Evolutionary conservation across 2,797 vertebrate species (phyloP), one percentile per base, ranked within the genome.

Genomic region (Molothrus ater): DNA sequence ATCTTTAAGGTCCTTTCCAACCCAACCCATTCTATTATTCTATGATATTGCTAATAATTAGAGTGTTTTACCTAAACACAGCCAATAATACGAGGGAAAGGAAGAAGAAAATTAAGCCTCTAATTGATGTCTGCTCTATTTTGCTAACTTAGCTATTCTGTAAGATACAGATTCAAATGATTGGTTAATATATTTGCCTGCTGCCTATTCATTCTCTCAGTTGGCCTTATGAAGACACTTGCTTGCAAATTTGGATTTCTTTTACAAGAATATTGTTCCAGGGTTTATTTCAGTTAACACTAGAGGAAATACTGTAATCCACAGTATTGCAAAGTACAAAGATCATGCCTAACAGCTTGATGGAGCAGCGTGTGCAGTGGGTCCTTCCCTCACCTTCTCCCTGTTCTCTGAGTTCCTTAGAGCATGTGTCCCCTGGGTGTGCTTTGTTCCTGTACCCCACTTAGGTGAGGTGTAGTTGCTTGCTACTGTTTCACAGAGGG

Each of bases 391-490:
- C 13, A 6, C 36, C 38, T 65, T 75, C 34, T 63, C 43, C 12
- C 6, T 64, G 40, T 19, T 80, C 43, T 59, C n/a, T 20, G n/a
- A 38, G 28, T 26, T 59, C 54, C 54, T 63, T 38, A 6, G 45
- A 28, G 10, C 3, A 6, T 2, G 0, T 61, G 38, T 69, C 16
- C 32, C 42, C 22, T 40, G 18, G 2, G 4, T 57, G 20, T 68
- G 38, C 40, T 43, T 50, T 60, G 36, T 47, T 68, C 34, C 38
- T 50, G 13, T 51, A 21, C 17, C 66, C 34, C 17, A 1, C 8
- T 13, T 40, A 26, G 42, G 28, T 70, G 19, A 38, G 50, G 8
- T 26, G 47, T 9, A 51, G 31, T 54, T 88, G 40, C 48, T 76
- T 57, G 48, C 43, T 15, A 0, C 40, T 50, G n/a, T 34, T 86